Base-by-base conservation (phyloP, 2,888 invertebrate genomes). In the Litoditis marina region DNA sequence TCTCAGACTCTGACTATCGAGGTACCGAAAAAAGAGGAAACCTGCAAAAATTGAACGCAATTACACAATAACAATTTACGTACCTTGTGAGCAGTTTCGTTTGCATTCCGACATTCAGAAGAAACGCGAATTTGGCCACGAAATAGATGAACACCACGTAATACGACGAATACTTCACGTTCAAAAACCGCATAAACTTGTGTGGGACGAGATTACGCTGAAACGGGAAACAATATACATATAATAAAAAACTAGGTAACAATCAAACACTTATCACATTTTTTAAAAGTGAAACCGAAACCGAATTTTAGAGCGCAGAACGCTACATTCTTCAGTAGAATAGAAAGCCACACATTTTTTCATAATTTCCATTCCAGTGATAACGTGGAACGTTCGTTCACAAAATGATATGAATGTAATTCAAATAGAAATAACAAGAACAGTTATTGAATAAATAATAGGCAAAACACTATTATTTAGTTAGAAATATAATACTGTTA, bases 81-180 rank as follows among this genome's bases (percentile, higher is more conserved):
- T 57, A 77, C 63, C 59, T 51, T 34, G 71, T 77, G 46, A 78
- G 53, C 31, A 78, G 50, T 22, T 70, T 69, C 25, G 73, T 63
- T 55, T 78, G 78, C 27, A 71, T 16, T 28, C 71, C 54, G 11
- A 73, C 70, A 42, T 79, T 79, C 16, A 75, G 31, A 16, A 78
- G 57, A 44, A 77, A 79, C 11, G 73, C 73, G 34, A 74, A 53
- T 58, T 79, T 79, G n/a, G 76, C 75, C n/a, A 77, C 57, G 53
- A 79, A 73, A 57, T 79, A 79, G 32, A 78, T 71, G 60, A 76
- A 73, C 3, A 74, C 73, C 22, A 78, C 78, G 59, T 78, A 78
- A 57, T 73, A 70, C 1, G 69, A 66, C 0, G 75, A 74, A 58
- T 78, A 78, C 49, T 78, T 77, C 44, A 78, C 52, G 55, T 78